Base-by-base conservation (phyloP, 2,113 vertebrate genomes). In the Brachyhypopomus gauderio region DNA sequence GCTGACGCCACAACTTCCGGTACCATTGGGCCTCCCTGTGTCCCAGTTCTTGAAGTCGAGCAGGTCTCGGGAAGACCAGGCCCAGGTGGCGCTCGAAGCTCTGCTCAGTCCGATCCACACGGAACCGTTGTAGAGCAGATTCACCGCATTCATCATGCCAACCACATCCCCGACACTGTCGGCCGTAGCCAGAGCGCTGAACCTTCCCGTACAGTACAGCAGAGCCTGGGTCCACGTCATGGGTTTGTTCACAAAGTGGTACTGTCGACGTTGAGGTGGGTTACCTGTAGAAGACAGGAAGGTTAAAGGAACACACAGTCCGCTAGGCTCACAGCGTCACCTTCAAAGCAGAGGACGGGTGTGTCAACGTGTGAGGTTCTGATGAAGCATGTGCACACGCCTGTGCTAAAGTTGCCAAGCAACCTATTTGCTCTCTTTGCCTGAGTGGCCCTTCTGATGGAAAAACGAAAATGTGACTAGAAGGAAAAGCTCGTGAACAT, bases 101-200 rank as follows among this genome's bases (percentile, higher is more conserved):
- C 19, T 56, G 0, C 22, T 30, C n/a, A 80, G 67, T 58, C 83
- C 76, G 6, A 69, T 78, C 83, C 83, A 84, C 36, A 80, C 58
- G 63, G 78, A 56, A 23, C 78, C 83, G 14, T 0, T 72, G 66
- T 80, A 72, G 22, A 64, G 64, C 52, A 11, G 6, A 76, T 52
- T 41, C 30, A 77, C 63, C 23, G 6, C 16, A 25, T 38, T 38
- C 5, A 63, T 16, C 12, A 79, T 7, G 0, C 25, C 48, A 4
- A 12, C 58, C 34, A 73, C 16, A 67, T 84, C 60, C 8, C 48
- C n/a, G 9, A 72, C 5, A 23, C 7, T 45, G 60, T 80, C 78
- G 41, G 64, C 25, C 71, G 83, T 84, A 30, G 74, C 83, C 74
- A 84, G 69, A 74, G 77, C 78, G 45, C 59, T 67, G 45, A 9